Percentiles rank a stretch among this genome's conserved stretches.
Conservation (phyloP, 2,797 vertebrate species). For the Falco naumanni region DNA sequence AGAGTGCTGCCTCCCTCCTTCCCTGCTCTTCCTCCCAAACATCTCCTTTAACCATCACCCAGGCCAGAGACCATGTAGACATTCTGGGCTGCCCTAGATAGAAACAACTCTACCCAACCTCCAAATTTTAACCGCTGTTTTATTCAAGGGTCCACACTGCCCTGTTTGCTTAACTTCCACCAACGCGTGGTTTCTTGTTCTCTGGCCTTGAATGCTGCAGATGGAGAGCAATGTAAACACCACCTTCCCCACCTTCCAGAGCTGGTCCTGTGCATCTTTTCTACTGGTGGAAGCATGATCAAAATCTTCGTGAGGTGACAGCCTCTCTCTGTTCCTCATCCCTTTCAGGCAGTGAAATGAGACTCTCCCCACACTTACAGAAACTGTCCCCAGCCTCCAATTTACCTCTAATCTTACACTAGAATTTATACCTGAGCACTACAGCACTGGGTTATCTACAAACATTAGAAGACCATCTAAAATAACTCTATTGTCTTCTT, state of each 20-base stretch:
- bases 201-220: background rate
- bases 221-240: accelerated
- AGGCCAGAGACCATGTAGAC: background rate
- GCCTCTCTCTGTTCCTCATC: background rate
- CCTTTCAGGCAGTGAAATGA: background rate
- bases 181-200: background rate
- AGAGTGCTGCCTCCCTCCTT: background rate
- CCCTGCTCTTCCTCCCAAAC: background rate
- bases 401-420: background rate
- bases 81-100: background rate
- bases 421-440: background rate
- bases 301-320: background rate
- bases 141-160: background rate
- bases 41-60: background rate
- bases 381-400: background rate
- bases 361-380: background rate
- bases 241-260: background rate
- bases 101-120: background rate
- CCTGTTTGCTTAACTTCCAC: background rate
- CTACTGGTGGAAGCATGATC: background rate
- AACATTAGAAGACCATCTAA: background rate
- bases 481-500: background rate
- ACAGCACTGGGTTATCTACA: background rate
- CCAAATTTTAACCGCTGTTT: background rate
- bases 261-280: background rate